A percentile compares a stretch with the other conserved stretches of the same genome.
Conservation (phyloP, 2,113 vertebrate species). For the Gavia stellata region DNA sequence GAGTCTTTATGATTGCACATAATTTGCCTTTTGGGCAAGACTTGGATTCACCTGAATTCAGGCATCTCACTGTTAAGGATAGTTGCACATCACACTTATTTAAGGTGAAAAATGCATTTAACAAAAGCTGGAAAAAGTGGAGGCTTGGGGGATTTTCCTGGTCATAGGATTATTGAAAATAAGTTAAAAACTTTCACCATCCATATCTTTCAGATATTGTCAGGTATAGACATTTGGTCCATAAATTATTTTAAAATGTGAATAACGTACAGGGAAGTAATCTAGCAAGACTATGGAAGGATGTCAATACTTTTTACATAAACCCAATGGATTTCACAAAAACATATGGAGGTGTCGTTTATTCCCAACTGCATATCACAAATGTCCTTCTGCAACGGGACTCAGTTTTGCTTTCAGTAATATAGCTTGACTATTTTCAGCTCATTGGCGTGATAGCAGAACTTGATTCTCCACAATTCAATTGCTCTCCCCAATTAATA, state of each 20-base stretch:
- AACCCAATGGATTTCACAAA: not conserved
- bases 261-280: not conserved
- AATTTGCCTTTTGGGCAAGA: not conserved
- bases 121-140: not conserved
- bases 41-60: not conserved
- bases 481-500: not conserved
- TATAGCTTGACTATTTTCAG: not conserved
- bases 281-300: not conserved
- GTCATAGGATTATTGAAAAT: not conserved
- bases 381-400: not conserved
- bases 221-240: not conserved
- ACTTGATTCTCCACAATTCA: not conserved
- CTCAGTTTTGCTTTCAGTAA: not conserved
- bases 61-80: not conserved
- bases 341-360: not conserved
- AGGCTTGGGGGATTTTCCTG: not conserved
- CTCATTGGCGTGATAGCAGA: not conserved
- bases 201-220: not conserved
- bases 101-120: not conserved
- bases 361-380: not conserved
- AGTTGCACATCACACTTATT: not conserved
- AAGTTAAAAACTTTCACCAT: not conserved
- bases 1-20: not conserved
- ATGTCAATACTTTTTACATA: not conserved
- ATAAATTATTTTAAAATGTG: not conserved